Percentiles rank a stretch among this genome's conserved stretches.
Evolutionary conservation across 2,797 vertebrate species (phyloP).

Genomic region (Anguilla anguilla): DNA sequence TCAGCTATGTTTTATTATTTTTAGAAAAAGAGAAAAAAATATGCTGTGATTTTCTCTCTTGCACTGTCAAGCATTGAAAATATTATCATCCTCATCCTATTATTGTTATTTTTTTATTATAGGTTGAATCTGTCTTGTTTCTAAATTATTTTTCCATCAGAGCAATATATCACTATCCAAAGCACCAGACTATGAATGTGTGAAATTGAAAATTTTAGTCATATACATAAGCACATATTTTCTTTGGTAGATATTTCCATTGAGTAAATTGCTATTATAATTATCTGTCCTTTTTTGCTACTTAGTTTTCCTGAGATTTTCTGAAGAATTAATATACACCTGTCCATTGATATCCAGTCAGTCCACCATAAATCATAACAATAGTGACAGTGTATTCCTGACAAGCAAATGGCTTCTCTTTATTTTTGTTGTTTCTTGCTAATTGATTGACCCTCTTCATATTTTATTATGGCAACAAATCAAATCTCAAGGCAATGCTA

Average conservation of each 20-base stretch:
- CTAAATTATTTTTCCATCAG: not conserved
- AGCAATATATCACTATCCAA: slow-evolving; percentile 18
- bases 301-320: not conserved
- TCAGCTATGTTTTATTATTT: not conserved
- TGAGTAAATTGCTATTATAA: not conserved
- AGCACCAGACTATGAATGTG: not conserved
- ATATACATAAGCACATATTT: slow-evolving; percentile 9
- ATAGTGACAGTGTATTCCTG: not conserved
- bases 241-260: not conserved
- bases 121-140: not conserved
- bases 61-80: not conserved
- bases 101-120: not conserved
- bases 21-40: not conserved
- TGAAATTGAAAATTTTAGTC: not conserved
- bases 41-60: not conserved
- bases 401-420: not conserved
- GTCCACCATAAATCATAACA: not conserved
- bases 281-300: not conserved
- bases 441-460: not conserved
- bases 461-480: not conserved
- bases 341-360: not conserved
- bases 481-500: not conserved
- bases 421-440: not conserved
- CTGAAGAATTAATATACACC: not conserved
- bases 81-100: not conserved